Conservation (phyloP, 2,797 vertebrate species). For the Schizopygopsis pylzovi region DNA sequence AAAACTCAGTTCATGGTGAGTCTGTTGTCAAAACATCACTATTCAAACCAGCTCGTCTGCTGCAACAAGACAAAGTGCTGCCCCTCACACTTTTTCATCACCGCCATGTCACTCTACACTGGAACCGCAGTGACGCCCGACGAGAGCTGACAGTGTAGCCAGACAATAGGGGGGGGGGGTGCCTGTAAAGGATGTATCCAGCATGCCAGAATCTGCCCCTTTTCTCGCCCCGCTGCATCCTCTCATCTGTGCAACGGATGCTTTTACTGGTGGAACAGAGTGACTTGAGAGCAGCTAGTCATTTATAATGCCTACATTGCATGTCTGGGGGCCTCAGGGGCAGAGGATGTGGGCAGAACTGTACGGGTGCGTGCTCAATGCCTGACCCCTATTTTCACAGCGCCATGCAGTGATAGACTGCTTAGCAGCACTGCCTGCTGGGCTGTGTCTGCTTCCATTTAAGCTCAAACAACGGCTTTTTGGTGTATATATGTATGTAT, state of each 20-base stretch:
- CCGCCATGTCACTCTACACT: constrained; percentile 51
- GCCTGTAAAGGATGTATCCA: constrained; percentile 13
- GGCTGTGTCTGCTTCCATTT: background rate
- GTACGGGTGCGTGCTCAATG: constrained; percentile 22
- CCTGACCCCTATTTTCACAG: constrained; percentile 45
- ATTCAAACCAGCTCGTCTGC: constrained; percentile 6
- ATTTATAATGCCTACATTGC: constrained; percentile 51
- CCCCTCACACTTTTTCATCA: constrained; percentile 52
- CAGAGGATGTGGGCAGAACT: constrained; percentile 38
- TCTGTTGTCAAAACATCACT: constrained; percentile 41
- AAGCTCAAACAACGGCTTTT: constrained; percentile 10
- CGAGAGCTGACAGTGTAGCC: constrained; percentile 56
- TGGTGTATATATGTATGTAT: background rate
- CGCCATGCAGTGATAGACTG: constrained; percentile 18
- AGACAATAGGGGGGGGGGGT: constrained; percentile 30
- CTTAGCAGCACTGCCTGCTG: constrained; percentile 22
- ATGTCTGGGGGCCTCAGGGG: constrained; percentile 30
- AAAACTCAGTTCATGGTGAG: background rate
- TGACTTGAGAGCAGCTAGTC: constrained; percentile 45
- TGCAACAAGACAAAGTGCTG: constrained; percentile 16
- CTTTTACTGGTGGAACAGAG: constrained; percentile 44
- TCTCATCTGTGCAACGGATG: constrained; percentile 45
- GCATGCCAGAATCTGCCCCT: constrained; percentile 10
- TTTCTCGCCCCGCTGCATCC: constrained; percentile 35
- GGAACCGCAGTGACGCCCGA: constrained; percentile 51